Conservation (phyloP, 92 coral and sea anemone genomes). For the Paragorgia papillata region DNA sequence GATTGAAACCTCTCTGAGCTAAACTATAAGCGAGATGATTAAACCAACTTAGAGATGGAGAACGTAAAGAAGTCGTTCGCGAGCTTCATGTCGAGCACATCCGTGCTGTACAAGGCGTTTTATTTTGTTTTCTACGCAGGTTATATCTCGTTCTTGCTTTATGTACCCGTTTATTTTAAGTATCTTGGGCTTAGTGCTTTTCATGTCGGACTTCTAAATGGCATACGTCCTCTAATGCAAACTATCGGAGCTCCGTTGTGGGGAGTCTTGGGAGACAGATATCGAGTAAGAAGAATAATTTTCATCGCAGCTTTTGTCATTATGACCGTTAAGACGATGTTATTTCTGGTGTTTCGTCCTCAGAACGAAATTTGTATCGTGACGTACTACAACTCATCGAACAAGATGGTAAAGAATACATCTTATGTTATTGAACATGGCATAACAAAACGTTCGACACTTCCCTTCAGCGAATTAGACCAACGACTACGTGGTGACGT, state of each 20-base stretch:
- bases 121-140: slow-evolving; percentile 93
- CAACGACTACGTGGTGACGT: not conserved
- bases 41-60: too few relatives aligned
- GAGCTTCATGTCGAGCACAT: slow-evolving; percentile 10
- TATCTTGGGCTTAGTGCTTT: slow-evolving; percentile 96
- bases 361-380: slow-evolving; percentile 29
- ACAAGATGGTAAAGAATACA: slow-evolving; percentile 9
- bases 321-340: slow-evolving; percentile 39
- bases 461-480: not conserved
- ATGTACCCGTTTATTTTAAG: slow-evolving; percentile 91
- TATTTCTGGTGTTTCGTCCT: slow-evolving; percentile 35
- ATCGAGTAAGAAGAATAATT: slow-evolving; percentile 81
- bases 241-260: slow-evolving; percentile 97
- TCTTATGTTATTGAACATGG: slow-evolving; percentile 18
- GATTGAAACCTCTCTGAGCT: too few relatives aligned
- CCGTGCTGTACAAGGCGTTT: slow-evolving; percentile 74
- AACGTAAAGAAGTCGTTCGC: too few relatives aligned
- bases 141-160: slow-evolving; percentile 87
- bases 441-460: slow-evolving; percentile 2
- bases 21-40: too few relatives aligned
- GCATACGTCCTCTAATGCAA: slow-evolving; percentile 92
- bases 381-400: slow-evolving; percentile 23
- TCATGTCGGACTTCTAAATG: slow-evolving; percentile 91
- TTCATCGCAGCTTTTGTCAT: slow-evolving; percentile 61
- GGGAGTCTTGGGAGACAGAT: slow-evolving; percentile 95